Evolutionary conservation across 2,888 invertebrate genomes (phyloP).

Genomic region (Polymixis flavicincta): DNA sequence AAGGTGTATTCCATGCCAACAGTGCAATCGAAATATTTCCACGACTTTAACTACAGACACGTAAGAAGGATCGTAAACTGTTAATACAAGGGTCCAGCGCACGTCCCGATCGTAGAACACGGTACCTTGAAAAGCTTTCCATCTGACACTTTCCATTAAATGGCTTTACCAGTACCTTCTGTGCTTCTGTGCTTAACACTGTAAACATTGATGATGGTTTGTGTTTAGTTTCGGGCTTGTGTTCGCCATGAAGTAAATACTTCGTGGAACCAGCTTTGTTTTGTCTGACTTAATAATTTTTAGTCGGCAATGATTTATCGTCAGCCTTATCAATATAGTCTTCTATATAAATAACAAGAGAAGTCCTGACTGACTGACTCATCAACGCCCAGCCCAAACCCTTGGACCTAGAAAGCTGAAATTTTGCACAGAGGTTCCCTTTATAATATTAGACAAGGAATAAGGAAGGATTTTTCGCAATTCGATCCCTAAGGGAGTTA

Average conservation of each 20-base stretch:
- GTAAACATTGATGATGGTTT: not conserved
- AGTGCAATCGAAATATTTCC: constrained; percentile 56
- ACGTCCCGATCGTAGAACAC: constrained; percentile 68
- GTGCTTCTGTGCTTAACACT: not conserved
- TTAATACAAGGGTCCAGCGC: constrained; percentile 73
- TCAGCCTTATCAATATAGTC: too few species aligned
- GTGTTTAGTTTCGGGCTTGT: not conserved
- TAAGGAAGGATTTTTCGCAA: too few species aligned
- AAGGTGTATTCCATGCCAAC: constrained; percentile 25
- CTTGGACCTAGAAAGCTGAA: too few species aligned
- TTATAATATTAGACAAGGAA: too few species aligned
- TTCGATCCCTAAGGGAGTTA: too few species aligned
- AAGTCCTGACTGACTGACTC: too few species aligned
- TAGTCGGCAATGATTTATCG: too few species aligned
- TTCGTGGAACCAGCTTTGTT: not conserved
- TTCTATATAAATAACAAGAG: too few species aligned
- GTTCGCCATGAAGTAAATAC: not conserved
- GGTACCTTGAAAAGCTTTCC: constrained; percentile 74
- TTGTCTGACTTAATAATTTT: not conserved
- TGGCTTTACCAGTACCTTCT: not conserved
- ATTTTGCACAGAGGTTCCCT: too few species aligned
- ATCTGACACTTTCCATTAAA: constrained; percentile 39
- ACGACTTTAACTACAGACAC: constrained; percentile 66
- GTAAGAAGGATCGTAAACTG: constrained; percentile 72
- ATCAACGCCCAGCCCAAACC: too few species aligned